Evolutionary conservation across 1,140 invertebrate species (phyloP), one percentile per base, ranked within the genome.

Genomic region (Brachionus rotundiformis): DNA sequence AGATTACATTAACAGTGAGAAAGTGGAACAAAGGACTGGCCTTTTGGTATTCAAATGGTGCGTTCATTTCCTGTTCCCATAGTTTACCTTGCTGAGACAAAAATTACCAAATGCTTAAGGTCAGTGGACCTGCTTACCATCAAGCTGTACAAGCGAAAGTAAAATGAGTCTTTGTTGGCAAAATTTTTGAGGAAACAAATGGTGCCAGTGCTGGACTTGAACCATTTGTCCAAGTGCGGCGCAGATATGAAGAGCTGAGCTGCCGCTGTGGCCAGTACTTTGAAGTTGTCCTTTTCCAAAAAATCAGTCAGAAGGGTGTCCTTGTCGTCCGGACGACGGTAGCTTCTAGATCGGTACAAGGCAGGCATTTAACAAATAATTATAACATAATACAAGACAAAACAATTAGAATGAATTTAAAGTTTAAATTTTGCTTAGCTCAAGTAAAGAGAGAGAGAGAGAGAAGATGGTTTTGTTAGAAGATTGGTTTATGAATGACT

Each of bases 191-290:
- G 47, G 16, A 79, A 79, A 25, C 76, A 79, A 13, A 79, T 54
- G 23, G 76, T 79, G 8, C 76, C 76, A 19, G 47, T 59, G n/a
- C 76, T 79, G 11, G 76, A 79, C 33, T 79, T 79, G 76, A 79
- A 79, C 76, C 76, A 79, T 79, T 79, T 79, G 29, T 79, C 76
- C 27, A 79, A 25, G 13, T 79, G 47, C 25, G 76, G 59, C 3
- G 76, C 31, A 13, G 76, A 79, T 31, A 79, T 79, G 47, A 59
- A 79, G 6, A 79, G 29, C 36, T 79, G 76, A 5, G 59, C 76
- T 2, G 76, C 47, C 6, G 76, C 76, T 7, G 76, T 79, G 47
- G 47, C 47, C 27, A 79, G n/a, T 7, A 79, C 47, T 61, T 79
- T 79, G 19, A 79, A 59, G 41, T 63, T 79, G 36, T 79, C 33